phyloP scores from a whole-genome alignment of 2,888 invertebrate genomes.

The Drosophila parthenogenetica region DNA sequence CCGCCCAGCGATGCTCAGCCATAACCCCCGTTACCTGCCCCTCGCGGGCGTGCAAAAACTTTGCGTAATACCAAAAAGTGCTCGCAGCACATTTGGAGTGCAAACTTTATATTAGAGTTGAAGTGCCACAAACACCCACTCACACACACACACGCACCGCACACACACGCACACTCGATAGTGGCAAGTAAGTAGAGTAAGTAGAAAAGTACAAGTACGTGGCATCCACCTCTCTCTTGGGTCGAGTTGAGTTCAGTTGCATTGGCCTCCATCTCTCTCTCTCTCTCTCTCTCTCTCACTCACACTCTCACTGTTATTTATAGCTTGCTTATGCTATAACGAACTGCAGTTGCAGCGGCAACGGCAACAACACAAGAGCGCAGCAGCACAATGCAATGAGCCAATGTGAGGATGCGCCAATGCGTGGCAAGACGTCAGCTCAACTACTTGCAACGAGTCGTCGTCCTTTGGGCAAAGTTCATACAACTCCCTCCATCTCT shows the following conservation, averaged over 20 bases:
- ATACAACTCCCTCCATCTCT: conserved; percentile 43
- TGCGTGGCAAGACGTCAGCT: conserved; percentile 37
- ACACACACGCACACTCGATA: conserved; percentile 15
- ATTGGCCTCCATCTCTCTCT: conserved; percentile 35
- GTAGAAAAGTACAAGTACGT: conserved; percentile 72
- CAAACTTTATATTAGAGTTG: conserved; percentile 79
- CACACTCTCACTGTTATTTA: conserved; percentile 67
- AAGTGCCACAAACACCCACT: conserved; percentile 69
- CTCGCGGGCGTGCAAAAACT: conserved; percentile 59
- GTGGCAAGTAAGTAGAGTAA: conserved; percentile 62
- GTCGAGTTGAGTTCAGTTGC: conserved; percentile 39
- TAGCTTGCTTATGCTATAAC: conserved; percentile 77
- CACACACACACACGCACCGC: conserved; percentile 15
- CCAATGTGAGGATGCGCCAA: conserved; percentile 41
- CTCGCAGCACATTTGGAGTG: conserved; percentile 76
- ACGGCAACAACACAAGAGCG: conserved; percentile 37
- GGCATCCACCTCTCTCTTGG: conserved; percentile 18
- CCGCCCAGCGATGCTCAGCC: conserved; percentile 9
- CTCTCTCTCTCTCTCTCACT: too few species aligned
- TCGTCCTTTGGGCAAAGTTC: conserved; percentile 63
- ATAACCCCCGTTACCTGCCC: conserved; percentile 1
- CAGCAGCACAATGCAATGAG: conserved; percentile 44
- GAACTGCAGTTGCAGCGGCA: conserved; percentile 55
- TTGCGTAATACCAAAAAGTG: conserved; percentile 79
- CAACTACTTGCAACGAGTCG: conserved; percentile 35